phyloP scores from a whole-genome alignment of 2,797 vertebrate genomes.

The Oreochromis grahami region DNA sequence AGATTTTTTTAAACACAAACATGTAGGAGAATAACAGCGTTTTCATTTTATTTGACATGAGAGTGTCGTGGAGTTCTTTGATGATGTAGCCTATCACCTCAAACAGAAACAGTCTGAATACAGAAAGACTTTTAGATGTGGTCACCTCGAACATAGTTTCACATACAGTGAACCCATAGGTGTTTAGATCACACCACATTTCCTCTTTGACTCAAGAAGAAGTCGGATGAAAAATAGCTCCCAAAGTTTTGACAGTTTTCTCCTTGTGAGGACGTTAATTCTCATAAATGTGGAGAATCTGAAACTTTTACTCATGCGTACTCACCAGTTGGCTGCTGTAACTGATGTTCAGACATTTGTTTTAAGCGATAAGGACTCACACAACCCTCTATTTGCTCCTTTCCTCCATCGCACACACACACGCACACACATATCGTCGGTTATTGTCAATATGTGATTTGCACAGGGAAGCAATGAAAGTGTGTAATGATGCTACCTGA shows the following conservation, averaged over 20 bases:
- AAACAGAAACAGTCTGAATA: neutral
- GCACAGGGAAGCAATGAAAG: slow-evolving; percentile 18
- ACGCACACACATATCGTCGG: neutral
- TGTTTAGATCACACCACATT: neutral
- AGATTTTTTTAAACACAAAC: neutral
- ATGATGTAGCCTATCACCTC: neutral
- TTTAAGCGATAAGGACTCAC: neutral
- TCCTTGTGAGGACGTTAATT: neutral
- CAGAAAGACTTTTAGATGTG: neutral
- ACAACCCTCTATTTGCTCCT: neutral
- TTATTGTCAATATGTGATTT: slow-evolving; percentile 14
- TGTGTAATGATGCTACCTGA: slow-evolving; percentile 50
- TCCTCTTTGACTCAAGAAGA: accelerated
- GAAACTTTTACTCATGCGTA: neutral
- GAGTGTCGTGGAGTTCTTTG: accelerated
- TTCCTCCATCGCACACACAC: neutral
- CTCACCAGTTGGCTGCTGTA: neutral
- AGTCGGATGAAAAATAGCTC: neutral
- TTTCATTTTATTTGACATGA: neutral
- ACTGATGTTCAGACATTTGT: neutral
- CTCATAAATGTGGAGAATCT: neutral
- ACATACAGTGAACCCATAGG: neutral
- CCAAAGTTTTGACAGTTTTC: neutral
- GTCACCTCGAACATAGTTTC: neutral
- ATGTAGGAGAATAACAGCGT: neutral